Evolutionary conservation across 1,140 invertebrate genomes (phyloP).

Genomic region (Platorchestia sp.): DNA sequence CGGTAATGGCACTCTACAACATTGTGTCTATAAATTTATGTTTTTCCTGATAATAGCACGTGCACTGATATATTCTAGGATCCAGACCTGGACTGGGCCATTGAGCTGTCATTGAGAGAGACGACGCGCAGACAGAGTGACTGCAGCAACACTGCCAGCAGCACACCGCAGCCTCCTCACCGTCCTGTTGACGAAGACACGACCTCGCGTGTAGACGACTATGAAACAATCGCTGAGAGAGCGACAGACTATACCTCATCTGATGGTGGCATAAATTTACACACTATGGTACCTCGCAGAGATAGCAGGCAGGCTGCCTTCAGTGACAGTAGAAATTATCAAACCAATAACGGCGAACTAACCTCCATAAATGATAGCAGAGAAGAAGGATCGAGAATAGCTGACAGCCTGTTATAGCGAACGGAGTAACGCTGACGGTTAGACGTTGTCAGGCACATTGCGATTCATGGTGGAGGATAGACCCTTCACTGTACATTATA

Average conservation of each 20-base stretch:
- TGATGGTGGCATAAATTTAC: not conserved
- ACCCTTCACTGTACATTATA: not conserved
- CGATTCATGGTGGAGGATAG: not conserved
- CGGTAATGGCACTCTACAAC: not conserved
- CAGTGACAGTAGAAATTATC: not conserved
- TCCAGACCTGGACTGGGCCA: not conserved
- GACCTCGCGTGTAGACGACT: not conserved
- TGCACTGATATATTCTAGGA: not conserved
- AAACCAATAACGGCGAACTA: not conserved
- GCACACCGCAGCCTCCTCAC: not conserved
- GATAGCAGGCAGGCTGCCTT: not conserved
- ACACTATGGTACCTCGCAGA: not conserved
- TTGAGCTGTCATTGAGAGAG: not conserved
- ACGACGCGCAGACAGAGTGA: not conserved
- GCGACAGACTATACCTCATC: not conserved
- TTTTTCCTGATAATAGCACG: not conserved
- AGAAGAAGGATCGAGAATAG: not conserved
- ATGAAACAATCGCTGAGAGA: not conserved
- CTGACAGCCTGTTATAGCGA: not conserved
- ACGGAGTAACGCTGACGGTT: not conserved
- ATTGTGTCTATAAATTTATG: not conserved
- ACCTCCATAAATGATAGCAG: not conserved
- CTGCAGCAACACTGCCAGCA: not conserved
- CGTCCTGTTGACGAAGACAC: not conserved
- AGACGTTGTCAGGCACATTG: not conserved